Evolutionary conservation across 2,113 vertebrate genomes (phyloP).

Genomic region (Hirundichthys speculiger): DNA sequence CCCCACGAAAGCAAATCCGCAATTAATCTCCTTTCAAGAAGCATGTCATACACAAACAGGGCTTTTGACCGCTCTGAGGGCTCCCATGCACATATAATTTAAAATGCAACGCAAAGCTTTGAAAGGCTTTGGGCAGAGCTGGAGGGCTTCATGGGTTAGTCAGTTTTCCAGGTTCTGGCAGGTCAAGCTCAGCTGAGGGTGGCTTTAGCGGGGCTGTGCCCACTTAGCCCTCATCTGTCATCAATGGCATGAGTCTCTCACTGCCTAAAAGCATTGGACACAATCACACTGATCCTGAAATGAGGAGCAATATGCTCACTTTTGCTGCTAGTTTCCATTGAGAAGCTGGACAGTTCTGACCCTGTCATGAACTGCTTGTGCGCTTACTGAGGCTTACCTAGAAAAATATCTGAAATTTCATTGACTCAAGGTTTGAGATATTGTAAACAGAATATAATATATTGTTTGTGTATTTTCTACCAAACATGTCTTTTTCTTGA

Average conservation of each 20-base stretch:
- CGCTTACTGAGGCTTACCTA: too few species aligned
- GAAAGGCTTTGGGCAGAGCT: conserved; percentile 4
- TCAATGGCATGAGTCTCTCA: conserved; percentile 47
- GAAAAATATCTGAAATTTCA: too few species aligned
- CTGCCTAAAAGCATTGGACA: conserved; percentile 43
- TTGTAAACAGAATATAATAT: too few species aligned
- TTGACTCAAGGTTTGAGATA: too few species aligned
- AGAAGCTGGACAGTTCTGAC: conserved; percentile 1
- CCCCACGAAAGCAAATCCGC: too few species aligned
- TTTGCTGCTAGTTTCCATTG: conserved; percentile 15
- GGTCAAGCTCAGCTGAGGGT: conserved; percentile 56
- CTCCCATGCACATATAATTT: conserved; percentile 14
- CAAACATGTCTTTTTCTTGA: too few species aligned
- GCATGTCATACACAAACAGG: background rate
- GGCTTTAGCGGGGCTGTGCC: conserved; percentile 46
- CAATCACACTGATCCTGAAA: conserved; percentile 38
- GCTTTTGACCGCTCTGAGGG: background rate
- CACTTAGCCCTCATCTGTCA: conserved; percentile 68
- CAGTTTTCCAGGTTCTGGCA: conserved; percentile 52
- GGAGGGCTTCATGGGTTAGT: background rate
- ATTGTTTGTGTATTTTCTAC: too few species aligned
- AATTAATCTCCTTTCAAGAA: too few species aligned
- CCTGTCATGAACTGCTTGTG: too few species aligned
- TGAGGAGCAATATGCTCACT: conserved; percentile 28
- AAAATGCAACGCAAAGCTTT: conserved; percentile 25